Percentiles rank a stretch among this genome's conserved stretches.
Conservation (phyloP, 2,113 vertebrate genomes). For the Chinchilla lanigera region DNA sequence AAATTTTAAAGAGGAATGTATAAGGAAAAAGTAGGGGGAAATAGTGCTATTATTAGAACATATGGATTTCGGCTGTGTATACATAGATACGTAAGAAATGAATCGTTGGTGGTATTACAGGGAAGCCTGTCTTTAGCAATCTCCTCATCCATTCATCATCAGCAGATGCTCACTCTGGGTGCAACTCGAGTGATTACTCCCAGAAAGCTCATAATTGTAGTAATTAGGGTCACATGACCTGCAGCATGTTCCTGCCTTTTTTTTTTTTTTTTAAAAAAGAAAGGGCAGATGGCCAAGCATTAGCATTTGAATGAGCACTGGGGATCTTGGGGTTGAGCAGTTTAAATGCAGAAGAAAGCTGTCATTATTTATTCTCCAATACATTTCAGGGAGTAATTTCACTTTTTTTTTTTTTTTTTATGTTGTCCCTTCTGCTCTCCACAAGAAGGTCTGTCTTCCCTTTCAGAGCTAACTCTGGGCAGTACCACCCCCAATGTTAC, state of each 20-base stretch:
- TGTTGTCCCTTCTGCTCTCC: neutral
- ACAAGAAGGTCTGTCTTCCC: neutral
- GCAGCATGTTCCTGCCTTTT: constrained; percentile 54
- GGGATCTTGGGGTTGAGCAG: neutral
- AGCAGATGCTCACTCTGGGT: constrained; percentile 66
- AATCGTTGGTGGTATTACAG: neutral
- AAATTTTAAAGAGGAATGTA: constrained; percentile 35
- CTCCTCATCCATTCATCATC: constrained; percentile 42
- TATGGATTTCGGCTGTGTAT: neutral
- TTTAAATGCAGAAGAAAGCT: neutral
- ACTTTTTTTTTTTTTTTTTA: neutral
- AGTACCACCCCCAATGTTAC: neutral
- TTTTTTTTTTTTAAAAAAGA: neutral
- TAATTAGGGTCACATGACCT: constrained; percentile 75
- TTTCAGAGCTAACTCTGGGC: neutral
- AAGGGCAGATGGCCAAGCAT: constrained; percentile 77
- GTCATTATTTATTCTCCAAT: neutral
- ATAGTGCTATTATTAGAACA: neutral
- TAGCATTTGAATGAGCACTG: constrained; percentile 78
- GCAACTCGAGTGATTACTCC: constrained; percentile 62
- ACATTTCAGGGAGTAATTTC: constrained; percentile 42
- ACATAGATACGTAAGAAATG: constrained; percentile 7
- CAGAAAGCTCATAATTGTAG: constrained; percentile 79
- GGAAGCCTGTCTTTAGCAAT: constrained; percentile 22
- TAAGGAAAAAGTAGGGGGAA: neutral